A percentile compares a stretch with the other conserved stretches of the same genome.
Evolutionary conservation across 2,797 vertebrate genomes (phyloP).

Genomic region (Chiloscyllium punctatum): DNA sequence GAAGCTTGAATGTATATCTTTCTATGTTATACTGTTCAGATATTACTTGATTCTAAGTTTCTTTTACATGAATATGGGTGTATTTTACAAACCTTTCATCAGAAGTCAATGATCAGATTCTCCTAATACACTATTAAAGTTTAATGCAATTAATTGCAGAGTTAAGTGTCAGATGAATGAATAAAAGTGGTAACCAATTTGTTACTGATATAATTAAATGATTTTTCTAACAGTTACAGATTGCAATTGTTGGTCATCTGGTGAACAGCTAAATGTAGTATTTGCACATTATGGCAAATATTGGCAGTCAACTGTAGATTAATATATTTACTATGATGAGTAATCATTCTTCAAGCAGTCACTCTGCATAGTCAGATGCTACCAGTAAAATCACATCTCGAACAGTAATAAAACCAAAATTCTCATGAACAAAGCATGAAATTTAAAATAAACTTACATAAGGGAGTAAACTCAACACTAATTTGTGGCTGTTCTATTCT

Average conservation of each 20-base stretch:
- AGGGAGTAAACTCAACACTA: not conserved
- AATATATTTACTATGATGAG: not conserved
- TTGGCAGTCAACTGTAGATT: slow-evolving; percentile 9
- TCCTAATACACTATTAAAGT: not conserved
- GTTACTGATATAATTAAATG: not conserved
- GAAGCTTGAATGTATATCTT: not conserved
- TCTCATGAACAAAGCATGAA: not conserved
- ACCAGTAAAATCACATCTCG: slow-evolving; percentile 27
- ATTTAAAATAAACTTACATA: not conserved
- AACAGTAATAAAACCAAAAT: not conserved
- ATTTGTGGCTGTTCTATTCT: not conserved
- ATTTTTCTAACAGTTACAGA: not conserved
- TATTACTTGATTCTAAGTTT: not conserved
- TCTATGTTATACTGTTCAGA: not conserved
- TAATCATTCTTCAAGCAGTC: not conserved
- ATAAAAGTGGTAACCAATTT: not conserved
- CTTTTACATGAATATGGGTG: not conserved
- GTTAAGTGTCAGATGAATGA: not conserved
- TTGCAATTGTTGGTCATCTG: not conserved
- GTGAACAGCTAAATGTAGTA: not conserved
- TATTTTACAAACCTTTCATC: not conserved
- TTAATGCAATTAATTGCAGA: not conserved
- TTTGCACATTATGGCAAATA: not conserved
- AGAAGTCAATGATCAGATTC: not conserved
- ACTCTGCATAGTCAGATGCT: not conserved